Evolutionary conservation across 2,797 vertebrate species (phyloP).

Genomic region (Staurois parvus): DNA sequence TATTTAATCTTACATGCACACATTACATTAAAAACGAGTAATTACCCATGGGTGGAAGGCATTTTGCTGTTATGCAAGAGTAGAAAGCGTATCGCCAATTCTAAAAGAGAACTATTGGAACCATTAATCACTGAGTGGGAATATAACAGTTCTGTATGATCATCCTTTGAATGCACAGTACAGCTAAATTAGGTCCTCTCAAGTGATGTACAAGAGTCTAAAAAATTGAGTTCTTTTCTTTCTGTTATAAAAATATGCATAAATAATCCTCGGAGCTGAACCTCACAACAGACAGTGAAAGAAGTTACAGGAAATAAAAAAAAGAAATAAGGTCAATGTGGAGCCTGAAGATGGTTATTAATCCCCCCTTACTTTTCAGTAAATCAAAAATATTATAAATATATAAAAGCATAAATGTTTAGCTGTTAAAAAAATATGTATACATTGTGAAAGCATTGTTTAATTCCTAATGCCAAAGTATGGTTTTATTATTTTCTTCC

Average conservation of each 20-base stretch:
- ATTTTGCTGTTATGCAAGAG: constrained; percentile 64
- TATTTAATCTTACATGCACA: constrained; percentile 63
- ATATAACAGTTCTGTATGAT: constrained; percentile 46
- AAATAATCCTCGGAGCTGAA: constrained; percentile 47
- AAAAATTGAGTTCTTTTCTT: constrained; percentile 31
- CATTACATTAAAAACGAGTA: constrained; percentile 64
- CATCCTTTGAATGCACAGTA: constrained; percentile 33
- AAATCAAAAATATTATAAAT: too few relatives aligned
- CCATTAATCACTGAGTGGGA: constrained; percentile 60
- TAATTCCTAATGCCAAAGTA: too few relatives aligned
- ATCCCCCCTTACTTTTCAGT: too few relatives aligned
- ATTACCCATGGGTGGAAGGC: constrained; percentile 64
- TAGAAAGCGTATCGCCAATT: constrained; percentile 63
- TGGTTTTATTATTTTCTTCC: too few relatives aligned
- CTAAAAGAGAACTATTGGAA: constrained; percentile 62
- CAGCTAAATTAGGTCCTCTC: constrained; percentile 49
- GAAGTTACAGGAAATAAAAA: constrained; percentile 46
- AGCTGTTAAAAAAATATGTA: too few relatives aligned
- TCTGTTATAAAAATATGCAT: constrained; percentile 39
- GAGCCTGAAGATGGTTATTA: neutral
- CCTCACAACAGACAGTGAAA: constrained; percentile 11
- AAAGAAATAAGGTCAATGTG: constrained; percentile 11
- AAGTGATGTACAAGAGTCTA: constrained; percentile 30
- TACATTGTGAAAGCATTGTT: too few relatives aligned
- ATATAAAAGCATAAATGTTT: too few relatives aligned